These are phyloP conservation scores for Xanthorhoe designata DNA, from an alignment of 2,888 invertebrate species.

Conservation along the genomic window DNA sequence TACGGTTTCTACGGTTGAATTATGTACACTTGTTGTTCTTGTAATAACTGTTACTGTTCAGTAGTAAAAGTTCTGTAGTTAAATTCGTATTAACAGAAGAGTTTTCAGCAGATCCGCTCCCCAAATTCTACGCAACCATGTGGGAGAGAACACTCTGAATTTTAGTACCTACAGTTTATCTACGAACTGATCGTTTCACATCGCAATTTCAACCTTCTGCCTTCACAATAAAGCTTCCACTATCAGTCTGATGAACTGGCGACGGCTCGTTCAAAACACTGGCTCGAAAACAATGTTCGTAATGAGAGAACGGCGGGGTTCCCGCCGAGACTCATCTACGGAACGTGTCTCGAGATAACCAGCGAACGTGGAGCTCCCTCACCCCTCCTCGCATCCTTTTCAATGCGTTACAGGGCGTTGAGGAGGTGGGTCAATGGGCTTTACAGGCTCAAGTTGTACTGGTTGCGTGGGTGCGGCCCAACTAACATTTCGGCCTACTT, in stretches of 20 bases:
- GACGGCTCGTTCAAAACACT: slow-evolving; percentile 61
- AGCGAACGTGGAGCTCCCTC: slow-evolving; percentile 49
- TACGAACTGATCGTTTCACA: slow-evolving; percentile 47
- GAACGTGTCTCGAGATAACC: slow-evolving; percentile 58
- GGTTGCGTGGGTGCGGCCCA: slow-evolving; percentile 60
- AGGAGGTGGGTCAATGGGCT: slow-evolving; percentile 66
- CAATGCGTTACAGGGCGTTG: slow-evolving; percentile 49
- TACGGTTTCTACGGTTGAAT: neutral
- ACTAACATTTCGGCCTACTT: slow-evolving; percentile 69
- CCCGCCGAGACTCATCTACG: slow-evolving; percentile 64
- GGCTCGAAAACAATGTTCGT: slow-evolving; percentile 63
- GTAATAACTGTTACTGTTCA: slow-evolving; percentile 8
- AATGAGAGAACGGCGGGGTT: slow-evolving; percentile 67
- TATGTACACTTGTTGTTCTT: neutral
- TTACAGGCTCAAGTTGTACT: slow-evolving; percentile 56
- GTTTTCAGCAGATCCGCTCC: slow-evolving; percentile 26
- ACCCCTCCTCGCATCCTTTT: slow-evolving; percentile 41
- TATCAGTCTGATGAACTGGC: slow-evolving; percentile 42
- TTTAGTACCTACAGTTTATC: slow-evolving; percentile 51
- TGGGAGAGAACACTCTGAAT: slow-evolving; percentile 39
- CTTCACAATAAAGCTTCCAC: slow-evolving; percentile 45
- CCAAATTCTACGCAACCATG: slow-evolving; percentile 17
- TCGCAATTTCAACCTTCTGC: slow-evolving; percentile 45
- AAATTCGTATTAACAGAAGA: slow-evolving; percentile 14
- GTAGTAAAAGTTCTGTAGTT: slow-evolving; percentile 4